Evolutionary conservation across 2,888 invertebrate genomes (phyloP), one percentile per base, ranked within the genome.

Genomic region (Phyto melanocephala): DNA sequence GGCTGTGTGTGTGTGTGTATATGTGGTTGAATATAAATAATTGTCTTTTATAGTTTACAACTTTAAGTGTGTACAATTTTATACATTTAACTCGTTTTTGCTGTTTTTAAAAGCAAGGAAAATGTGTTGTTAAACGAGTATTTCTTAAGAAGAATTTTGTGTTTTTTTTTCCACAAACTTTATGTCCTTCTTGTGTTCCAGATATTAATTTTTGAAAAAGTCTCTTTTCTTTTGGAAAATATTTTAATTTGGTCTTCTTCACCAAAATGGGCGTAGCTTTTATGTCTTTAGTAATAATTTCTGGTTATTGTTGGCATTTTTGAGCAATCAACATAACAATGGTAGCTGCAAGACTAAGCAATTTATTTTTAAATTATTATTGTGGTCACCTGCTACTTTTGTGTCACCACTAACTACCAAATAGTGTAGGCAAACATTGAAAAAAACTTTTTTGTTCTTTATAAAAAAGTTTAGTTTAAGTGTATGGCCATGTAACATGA

Each of bases 351-450:
- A 58, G 35, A 58, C 17, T 13, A 62, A 52, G 71, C 65, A 67
- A 76, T 81, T 77, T 77, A 77, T 67, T 42, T 77, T 72, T 62
- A 72, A 77, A 67, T 81, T 77, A 77, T 77, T 67, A 72, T 77
- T 77, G 77, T 67, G 81, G 81, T 81, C 77, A 81, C 76, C 76
- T 81, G 80, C 62, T 22, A 72, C 40, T 67, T 35, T 67, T 76
- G 62, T 76, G 62, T 62, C 71, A 56, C 67, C 60, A 56, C 28
- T n/a, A 24, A 42, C 47, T 40, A 68, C 33, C 1, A 11, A 50
- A 50, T 11, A 50, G 28, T 28, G 6, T 5, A 28, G 28, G 28
- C 28, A 28, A 28, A 28, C 3, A 28, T 5, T 5, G 6, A 28
- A 28, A 28, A 28, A 28, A 5, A 28, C 6, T 28, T 28, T 28